Evolutionary conservation across 2,797 vertebrate genomes (phyloP), one percentile per base, ranked within the genome.

Genomic region (Mareca penelope): DNA sequence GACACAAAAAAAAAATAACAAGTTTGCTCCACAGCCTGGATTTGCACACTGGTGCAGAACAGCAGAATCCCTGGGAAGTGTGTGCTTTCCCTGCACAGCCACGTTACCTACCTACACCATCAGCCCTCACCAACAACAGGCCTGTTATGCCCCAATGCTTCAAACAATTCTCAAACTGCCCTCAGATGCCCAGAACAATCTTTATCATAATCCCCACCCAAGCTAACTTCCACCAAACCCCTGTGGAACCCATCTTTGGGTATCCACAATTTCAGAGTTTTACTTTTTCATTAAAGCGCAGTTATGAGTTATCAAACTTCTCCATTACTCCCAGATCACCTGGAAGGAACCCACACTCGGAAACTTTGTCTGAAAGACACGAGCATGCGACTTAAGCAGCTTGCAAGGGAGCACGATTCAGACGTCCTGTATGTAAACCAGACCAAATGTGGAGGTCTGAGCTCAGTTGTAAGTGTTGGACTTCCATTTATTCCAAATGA

Each of bases 41-140:
- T 80, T 40, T 70, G 61, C 89, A 24, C 40, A 46, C 22, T 15
- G 14, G 40, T 19, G 35, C 46, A 67, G 37, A 70, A 44, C n/a
- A 80, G 15, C 6, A 16, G 10, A 83, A 53, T 48, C 57, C 40
- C 33, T 76, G 1, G 1, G 40, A 52, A 64, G 13, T 11, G 69
- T 0, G 3, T 8, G 5, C 18, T 60, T 60, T 59, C 28, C 16
- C 31, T 57, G 15, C 5, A 3, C 2, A 6, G 50, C 13, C 55
- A 69, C 3, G 4, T 46, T 19, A 50, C 18, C 24, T 53, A 67
- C 10, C n/a, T 84, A 29, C 3, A 8, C 6, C 40, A 52, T 21
- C 60, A 80, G 39, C 12, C 9, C 24, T 21, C 48, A n/a, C 19
- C 71, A 50, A 14, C 50, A 81, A 39, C 2, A 59, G 26, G 42